Percentiles rank a stretch among this genome's conserved stretches.
Evolutionary conservation across 2,113 vertebrate species (phyloP).

Genomic region (Pelecanus crispus): DNA sequence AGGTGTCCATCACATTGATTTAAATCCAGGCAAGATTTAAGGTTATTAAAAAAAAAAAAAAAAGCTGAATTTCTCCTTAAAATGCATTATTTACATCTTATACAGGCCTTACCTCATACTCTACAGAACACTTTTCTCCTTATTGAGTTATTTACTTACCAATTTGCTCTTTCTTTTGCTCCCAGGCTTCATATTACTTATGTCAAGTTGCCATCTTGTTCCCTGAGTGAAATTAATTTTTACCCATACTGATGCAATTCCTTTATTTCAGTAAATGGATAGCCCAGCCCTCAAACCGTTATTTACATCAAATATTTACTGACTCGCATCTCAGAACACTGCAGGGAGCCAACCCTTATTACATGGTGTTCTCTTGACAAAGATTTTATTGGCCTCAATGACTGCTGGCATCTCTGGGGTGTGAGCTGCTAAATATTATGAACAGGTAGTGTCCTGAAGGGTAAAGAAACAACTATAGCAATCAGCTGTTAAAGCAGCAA

Average conservation of each 20-base stretch:
- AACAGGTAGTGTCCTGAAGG: neutral
- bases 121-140: neutral
- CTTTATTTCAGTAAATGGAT: neutral
- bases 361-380: neutral
- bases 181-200: neutral
- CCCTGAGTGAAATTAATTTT: neutral
- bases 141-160: neutral
- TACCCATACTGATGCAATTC: neutral
- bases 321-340: neutral
- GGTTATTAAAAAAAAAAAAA: neutral
- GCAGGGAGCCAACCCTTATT: neutral
- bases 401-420: neutral
- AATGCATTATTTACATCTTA: neutral
- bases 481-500: neutral
- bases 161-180: neutral
- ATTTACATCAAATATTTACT: neutral
- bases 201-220: neutral
- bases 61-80: too few relatives aligned
- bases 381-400: neutral
- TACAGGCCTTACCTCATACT: neutral
- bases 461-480: neutral
- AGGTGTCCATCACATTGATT: neutral
- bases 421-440: neutral
- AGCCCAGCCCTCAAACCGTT: neutral
- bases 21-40: neutral